phyloP scores from a whole-genome alignment of 2,888 invertebrate species.

The Callinectes sapidus region DNA sequence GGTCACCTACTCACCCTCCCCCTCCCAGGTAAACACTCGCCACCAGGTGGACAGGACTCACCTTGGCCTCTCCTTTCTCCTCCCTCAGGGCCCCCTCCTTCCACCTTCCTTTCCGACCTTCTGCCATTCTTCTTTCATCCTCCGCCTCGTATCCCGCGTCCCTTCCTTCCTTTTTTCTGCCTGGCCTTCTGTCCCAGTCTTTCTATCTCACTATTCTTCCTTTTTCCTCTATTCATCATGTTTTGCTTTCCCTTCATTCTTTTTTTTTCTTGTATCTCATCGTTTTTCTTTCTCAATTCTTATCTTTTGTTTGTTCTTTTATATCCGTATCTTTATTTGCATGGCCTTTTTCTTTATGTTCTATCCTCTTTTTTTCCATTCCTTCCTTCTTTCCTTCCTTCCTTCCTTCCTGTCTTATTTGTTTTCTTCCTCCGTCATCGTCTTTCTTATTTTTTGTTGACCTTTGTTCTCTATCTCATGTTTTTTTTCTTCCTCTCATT shows the following conservation, averaged over 20 bases:
- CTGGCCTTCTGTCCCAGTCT: background rate
- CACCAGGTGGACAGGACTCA: background rate
- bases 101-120: background rate
- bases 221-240: background rate
- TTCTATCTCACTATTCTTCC: background rate
- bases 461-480: too few relatives aligned
- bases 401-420: background rate
- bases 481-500: too few relatives aligned
- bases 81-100: background rate
- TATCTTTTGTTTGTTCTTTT: background rate
- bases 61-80: slow-evolving; percentile 11
- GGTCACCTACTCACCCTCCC: slow-evolving; percentile 19
- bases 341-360: background rate
- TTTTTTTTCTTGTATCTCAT: background rate
- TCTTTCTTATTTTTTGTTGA: background rate
- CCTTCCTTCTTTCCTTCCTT: background rate
- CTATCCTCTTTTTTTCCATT: background rate
- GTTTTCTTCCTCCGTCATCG: too few relatives aligned
- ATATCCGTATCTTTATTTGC: background rate
- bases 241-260: background rate
- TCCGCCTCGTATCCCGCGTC: background rate
- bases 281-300: background rate
- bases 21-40: slow-evolving; percentile 9
- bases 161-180: background rate
- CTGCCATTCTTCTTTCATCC: background rate